These are phyloP conservation scores for Neogobius melanostomus DNA, from an alignment of 2,113 vertebrate genomes.

Conservation along the genomic window DNA sequence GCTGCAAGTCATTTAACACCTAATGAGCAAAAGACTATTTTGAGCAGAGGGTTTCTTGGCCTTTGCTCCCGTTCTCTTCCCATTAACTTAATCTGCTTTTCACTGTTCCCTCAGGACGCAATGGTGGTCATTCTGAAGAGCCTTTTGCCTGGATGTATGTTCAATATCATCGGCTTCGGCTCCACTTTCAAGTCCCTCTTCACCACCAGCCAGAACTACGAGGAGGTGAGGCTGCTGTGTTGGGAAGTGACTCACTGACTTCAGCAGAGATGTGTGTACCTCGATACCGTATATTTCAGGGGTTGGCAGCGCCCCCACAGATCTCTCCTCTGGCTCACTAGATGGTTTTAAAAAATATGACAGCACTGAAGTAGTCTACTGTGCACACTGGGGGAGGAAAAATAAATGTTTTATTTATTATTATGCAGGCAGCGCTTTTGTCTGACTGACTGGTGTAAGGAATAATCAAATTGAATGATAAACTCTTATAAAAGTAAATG, in stretches of 20 bases:
- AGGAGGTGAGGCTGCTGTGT: conserved; percentile 79
- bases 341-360: no score
- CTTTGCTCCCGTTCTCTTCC: not conserved
- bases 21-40: not conserved
- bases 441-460: no score
- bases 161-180: conserved; percentile 91
- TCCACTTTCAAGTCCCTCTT: conserved; percentile 89
- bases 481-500: no score
- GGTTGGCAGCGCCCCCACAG: no score
- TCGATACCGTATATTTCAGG: not conserved
- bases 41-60: not conserved
- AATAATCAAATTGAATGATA: no score
- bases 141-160: conserved; percentile 86
- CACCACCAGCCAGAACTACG: conserved; percentile 85
- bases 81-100: not conserved
- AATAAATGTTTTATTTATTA: no score
- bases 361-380: no score
- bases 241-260: not conserved
- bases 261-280: not conserved
- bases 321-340: not conserved
- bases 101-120: conserved; percentile 80
- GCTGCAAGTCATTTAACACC: conserved; percentile 2
- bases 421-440: no score
- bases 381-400: no score
- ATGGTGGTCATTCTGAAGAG: conserved; percentile 91